A percentile compares a stretch with the other conserved stretches of the same genome.
These are phyloP conservation scores for Plutomurus gul DNA, from an alignment of 1,140 invertebrate species.

Conservation along the genomic window DNA sequence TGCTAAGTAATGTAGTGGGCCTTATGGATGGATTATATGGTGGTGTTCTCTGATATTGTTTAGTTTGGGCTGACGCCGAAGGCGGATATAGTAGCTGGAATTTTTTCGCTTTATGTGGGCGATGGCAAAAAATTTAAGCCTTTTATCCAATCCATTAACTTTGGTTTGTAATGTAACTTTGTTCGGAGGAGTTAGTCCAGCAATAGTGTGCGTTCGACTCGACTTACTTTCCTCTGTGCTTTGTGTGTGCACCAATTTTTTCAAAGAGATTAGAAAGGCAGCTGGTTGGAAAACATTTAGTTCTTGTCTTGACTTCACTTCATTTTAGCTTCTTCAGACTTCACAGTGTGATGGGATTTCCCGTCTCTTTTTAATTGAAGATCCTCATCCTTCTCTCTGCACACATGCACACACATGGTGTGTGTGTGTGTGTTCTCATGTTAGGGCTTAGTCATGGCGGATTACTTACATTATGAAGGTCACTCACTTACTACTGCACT, in stretches of 20 bases:
- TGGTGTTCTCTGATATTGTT: not conserved
- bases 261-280: constrained; percentile 4
- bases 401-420: no score
- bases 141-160: constrained; percentile 28
- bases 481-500: no score
- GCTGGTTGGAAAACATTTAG: not conserved
- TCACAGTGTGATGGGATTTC: no score
- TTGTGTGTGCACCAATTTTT: not conserved
- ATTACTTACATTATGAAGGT: no score
- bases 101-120: not conserved
- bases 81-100: not conserved
- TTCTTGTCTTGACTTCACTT: not conserved
- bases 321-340: no score
- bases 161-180: constrained; percentile 10
- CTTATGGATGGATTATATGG: not conserved
- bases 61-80: constrained; percentile 2
- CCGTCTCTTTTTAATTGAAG: no score
- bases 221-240: no score
- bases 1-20: not conserved
- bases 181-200: constrained; percentile 6
- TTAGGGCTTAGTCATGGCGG: no score
- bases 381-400: no score
- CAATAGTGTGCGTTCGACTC: not conserved
- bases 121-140: constrained; percentile 7
- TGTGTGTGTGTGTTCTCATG: no score